These are phyloP conservation scores for Laodelphax striatellus DNA, from an alignment of 1,140 invertebrate genomes.

Conservation along the genomic window DNA sequence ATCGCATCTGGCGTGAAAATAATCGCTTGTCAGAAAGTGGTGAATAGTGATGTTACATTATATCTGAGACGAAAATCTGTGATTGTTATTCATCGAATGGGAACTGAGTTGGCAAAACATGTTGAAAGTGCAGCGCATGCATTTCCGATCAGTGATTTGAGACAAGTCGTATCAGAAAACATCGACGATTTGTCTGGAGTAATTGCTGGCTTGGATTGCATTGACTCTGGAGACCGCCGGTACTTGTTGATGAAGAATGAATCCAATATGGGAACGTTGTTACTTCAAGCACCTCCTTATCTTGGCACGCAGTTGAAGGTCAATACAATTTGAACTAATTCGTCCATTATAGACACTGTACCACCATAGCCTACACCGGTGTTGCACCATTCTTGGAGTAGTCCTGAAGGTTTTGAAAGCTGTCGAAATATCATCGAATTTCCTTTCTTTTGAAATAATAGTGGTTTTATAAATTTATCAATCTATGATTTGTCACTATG, in stretches of 20 bases:
- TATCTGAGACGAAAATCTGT: constrained; percentile 5
- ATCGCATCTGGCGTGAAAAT: constrained; percentile 1
- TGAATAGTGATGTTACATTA: constrained; percentile 4
- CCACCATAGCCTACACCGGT: not conserved
- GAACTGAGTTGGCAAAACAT: constrained; percentile 2
- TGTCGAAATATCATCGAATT: not conserved
- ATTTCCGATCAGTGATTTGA: not conserved
- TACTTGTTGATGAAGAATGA: not conserved
- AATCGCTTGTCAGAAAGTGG: constrained; percentile 10
- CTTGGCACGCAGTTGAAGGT: not conserved
- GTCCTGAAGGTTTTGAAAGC: not conserved
- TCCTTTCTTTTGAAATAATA: not conserved
- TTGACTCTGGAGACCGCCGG: not conserved
- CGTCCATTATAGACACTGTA: not conserved
- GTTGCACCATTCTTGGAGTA: not conserved
- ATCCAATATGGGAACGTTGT: not conserved
- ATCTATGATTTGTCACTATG: not conserved
- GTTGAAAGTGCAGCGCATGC: not conserved
- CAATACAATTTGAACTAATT: not conserved
- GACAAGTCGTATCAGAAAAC: not conserved
- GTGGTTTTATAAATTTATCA: not conserved
- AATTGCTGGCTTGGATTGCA: not conserved
- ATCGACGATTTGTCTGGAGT: not conserved
- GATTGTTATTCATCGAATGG: constrained; percentile 7
- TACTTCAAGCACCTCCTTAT: not conserved